phyloP scores from a whole-genome alignment of 2,888 invertebrate species.

The Busseola fusca region DNA sequence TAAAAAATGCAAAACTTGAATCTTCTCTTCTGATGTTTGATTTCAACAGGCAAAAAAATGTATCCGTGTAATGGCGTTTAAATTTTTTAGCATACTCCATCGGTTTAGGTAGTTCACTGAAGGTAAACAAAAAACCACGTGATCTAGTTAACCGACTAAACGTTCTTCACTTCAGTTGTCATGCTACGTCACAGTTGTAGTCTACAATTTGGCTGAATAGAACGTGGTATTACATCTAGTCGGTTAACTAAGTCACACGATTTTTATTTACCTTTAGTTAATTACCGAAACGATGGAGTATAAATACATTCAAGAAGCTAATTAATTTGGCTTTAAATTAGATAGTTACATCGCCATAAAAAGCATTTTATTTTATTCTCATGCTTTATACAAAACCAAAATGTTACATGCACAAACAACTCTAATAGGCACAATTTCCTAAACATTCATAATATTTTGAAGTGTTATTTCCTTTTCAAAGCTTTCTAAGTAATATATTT shows the following conservation, averaged over 20 bases:
- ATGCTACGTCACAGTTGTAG: too few relatives aligned
- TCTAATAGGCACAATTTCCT: not conserved
- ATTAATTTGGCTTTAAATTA: slow-evolving; percentile 16
- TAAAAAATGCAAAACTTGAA: not conserved
- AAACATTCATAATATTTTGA: not conserved
- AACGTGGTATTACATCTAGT: too few relatives aligned
- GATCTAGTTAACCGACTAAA: too few relatives aligned
- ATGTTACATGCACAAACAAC: slow-evolving; percentile 40
- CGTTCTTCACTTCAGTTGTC: too few relatives aligned
- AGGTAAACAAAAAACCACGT: too few relatives aligned
- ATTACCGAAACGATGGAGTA: too few relatives aligned
- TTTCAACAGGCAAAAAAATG: not conserved
- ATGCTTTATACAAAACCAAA: slow-evolving; percentile 37
- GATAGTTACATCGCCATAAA: slow-evolving; percentile 13
- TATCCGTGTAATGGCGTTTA: not conserved
- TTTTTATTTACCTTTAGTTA: too few relatives aligned
- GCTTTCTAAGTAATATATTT: not conserved
- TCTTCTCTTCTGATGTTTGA: not conserved
- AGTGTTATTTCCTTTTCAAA: not conserved
- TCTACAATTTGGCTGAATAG: too few relatives aligned
- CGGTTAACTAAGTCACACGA: too few relatives aligned
- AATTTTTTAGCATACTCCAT: not conserved
- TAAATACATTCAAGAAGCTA: slow-evolving; percentile 17
- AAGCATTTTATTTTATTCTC: slow-evolving; percentile 34
- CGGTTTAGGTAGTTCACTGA: too few relatives aligned